Evolutionary conservation across 2,888 invertebrate species (phyloP).

Genomic region (Thymelicus lineola): DNA sequence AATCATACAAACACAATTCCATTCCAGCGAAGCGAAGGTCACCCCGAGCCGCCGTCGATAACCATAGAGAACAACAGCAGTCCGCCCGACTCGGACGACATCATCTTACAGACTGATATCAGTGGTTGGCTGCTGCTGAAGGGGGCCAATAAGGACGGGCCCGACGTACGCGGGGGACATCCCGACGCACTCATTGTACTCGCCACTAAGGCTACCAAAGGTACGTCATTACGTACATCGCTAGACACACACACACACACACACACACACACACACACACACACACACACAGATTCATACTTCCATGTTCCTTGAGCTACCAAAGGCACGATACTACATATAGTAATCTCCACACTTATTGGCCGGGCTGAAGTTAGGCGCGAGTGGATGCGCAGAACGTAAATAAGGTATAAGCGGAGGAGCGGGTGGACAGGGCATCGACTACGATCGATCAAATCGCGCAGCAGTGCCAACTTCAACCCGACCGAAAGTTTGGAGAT

Average conservation of each 20-base stretch:
- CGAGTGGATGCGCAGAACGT: too few species aligned
- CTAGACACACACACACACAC: not conserved
- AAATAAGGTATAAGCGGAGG: too few species aligned
- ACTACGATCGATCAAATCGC: too few species aligned
- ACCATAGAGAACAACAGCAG: constrained; percentile 47
- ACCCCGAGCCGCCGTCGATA: constrained; percentile 57
- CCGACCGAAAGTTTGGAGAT: too few species aligned
- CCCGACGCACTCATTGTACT: constrained; percentile 98
- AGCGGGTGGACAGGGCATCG: too few species aligned
- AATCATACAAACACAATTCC: not conserved
- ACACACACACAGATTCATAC: too few species aligned
- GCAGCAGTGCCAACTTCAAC: too few species aligned
- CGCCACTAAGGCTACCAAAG: constrained; percentile 97
- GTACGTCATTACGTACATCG: constrained; percentile 59
- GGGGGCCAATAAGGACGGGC: constrained; percentile 93
- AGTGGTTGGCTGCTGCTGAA: constrained; percentile 92
- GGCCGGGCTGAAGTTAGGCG: too few species aligned
- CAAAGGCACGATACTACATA: too few species aligned
- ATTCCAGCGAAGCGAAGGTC: constrained; percentile 67
- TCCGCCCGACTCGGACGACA: constrained; percentile 76
- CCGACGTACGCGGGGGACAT: constrained; percentile 96
- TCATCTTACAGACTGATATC: constrained; percentile 93
- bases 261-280: too few species aligned
- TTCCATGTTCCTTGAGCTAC: too few species aligned
- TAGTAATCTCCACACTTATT: too few species aligned